These are phyloP conservation scores for Coracias cyanogaster DNA, from an alignment of 2,797 vertebrate species.

Conservation along the genomic window DNA sequence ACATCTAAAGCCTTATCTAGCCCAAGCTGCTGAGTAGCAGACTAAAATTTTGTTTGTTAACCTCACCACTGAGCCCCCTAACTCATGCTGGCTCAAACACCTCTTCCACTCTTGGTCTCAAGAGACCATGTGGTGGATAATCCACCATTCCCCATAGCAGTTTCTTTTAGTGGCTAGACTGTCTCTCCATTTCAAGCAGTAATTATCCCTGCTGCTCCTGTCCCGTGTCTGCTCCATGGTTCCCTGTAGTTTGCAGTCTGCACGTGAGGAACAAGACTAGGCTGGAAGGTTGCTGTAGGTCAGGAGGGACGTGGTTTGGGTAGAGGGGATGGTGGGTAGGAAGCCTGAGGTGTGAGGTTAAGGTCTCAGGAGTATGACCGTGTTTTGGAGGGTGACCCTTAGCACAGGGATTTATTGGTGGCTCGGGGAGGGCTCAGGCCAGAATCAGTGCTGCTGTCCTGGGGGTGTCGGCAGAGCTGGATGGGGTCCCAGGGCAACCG, in stretches of 20 bases:
- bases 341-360: background rate
- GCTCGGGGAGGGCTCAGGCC: background rate
- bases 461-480: background rate
- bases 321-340: accelerated
- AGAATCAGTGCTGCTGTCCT: background rate
- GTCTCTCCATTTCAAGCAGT: background rate
- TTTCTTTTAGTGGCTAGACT: background rate
- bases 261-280: background rate
- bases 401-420: background rate
- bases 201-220: background rate
- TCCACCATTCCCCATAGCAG: background rate
- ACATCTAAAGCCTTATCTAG: background rate
- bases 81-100: background rate
- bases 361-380: background rate
- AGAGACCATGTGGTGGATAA: background rate
- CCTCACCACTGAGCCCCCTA: background rate
- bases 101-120: background rate
- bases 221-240: accelerated
- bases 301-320: background rate
- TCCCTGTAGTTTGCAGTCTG: background rate
- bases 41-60: background rate
- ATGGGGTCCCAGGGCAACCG: accelerated
- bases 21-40: background rate
- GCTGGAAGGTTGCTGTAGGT: background rate
- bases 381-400: background rate